Evolutionary conservation across 2,888 invertebrate species (phyloP).

Genomic region (Troides oblongomaculatus): DNA sequence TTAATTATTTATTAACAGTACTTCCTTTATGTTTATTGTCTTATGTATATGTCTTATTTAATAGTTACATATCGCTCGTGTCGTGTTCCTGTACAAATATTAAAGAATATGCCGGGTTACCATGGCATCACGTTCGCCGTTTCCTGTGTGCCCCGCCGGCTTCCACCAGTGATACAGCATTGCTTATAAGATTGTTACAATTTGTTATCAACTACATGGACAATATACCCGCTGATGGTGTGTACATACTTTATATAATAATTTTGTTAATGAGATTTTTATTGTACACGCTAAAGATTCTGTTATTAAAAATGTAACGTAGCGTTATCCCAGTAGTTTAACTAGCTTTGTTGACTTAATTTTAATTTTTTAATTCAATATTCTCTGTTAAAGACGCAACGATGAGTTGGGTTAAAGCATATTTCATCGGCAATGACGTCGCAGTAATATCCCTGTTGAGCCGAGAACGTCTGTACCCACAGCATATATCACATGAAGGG

Average conservation of each 20-base stretch:
- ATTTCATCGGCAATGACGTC: constrained; percentile 61
- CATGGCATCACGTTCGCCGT: constrained; percentile 82
- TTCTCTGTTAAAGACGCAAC: constrained; percentile 37
- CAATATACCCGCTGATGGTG: constrained; percentile 54
- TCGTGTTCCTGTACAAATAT: constrained; percentile 46
- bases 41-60: constrained; percentile 24
- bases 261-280: too few relatives aligned
- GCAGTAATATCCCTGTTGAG: constrained; percentile 58
- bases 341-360: too few relatives aligned
- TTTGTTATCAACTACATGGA: constrained; percentile 63
- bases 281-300: too few relatives aligned
- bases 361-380: too few relatives aligned
- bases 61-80: constrained; percentile 70
- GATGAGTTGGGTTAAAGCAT: constrained; percentile 60
- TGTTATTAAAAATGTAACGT: too few relatives aligned
- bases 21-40: background rate
- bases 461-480: constrained; percentile 59
- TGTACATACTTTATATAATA: constrained; percentile 28
- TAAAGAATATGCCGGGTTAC: constrained; percentile 65
- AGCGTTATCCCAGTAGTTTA: too few relatives aligned
- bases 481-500: constrained; percentile 59
- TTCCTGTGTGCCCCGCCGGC: constrained; percentile 83
- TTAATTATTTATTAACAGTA: background rate
- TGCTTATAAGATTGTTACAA: constrained; percentile 74
- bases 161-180: constrained; percentile 80